Conservation (phyloP, 2,113 vertebrate species). For the Rafetus swinhoei region DNA sequence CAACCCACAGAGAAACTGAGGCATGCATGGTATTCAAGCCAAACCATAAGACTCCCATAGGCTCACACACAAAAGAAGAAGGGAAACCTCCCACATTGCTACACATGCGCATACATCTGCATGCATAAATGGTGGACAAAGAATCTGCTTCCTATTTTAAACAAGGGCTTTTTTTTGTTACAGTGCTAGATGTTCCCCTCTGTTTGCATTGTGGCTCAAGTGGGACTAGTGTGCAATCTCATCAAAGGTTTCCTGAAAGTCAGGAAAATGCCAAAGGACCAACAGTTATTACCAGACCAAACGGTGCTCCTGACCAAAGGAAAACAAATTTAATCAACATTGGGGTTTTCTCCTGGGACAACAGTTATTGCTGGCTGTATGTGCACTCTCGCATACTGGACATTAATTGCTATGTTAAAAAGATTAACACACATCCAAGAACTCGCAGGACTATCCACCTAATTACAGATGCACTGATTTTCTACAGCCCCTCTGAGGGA, state of each 20-base stretch:
- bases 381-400: no score
- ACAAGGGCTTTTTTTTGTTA: not conserved
- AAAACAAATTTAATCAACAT: not conserved
- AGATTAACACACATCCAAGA: not conserved
- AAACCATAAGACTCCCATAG: no score
- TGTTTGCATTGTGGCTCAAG: not conserved
- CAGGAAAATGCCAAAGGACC: not conserved
- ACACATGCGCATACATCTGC: not conserved
- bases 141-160: not conserved
- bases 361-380: rapidly evolving
- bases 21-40: no score
- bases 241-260: not conserved
- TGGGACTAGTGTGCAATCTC: not conserved
- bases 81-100: no score
- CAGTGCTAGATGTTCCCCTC: not conserved
- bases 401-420: not conserved
- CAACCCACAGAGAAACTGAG: no score
- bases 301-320: not conserved
- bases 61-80: no score
- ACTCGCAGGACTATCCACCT: not conserved
- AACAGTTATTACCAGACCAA: not conserved
- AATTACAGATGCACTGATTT: rapidly evolving
- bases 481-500: not conserved
- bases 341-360: not conserved
- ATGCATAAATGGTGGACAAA: not conserved